Percentiles rank a stretch among this genome's conserved stretches.
Conservation (phyloP, 2,888 invertebrate species). For the Achlya flavicornis region DNA sequence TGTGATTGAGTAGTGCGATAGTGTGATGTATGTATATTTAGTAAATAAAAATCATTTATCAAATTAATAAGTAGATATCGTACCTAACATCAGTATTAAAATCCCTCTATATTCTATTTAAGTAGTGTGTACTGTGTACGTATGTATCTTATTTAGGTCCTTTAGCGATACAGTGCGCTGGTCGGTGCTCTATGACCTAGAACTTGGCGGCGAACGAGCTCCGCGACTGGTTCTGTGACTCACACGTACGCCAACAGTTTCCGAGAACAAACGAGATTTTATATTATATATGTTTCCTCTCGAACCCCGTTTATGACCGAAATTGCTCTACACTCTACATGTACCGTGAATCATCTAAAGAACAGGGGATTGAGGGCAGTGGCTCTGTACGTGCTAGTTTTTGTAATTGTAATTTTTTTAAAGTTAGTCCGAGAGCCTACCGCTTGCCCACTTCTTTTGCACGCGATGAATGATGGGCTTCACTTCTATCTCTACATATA, state of each 20-base stretch:
- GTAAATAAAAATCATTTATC: too few species aligned
- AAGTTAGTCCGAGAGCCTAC: constrained; percentile 1
- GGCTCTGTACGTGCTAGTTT: constrained; percentile 8
- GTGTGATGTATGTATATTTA: too few species aligned
- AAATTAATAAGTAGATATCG: background rate
- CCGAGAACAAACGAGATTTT: constrained; percentile 66
- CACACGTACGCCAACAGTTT: constrained; percentile 47
- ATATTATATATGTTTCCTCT: constrained; percentile 60
- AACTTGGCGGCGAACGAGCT: constrained; percentile 63
- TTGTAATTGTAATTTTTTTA: constrained; percentile 8
- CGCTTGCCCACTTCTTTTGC: constrained; percentile 8
- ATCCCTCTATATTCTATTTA: background rate
- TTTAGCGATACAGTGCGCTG: constrained; percentile 18
- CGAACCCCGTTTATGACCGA: constrained; percentile 41
- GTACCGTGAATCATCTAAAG: constrained; percentile 33
- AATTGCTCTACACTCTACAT: constrained; percentile 24
- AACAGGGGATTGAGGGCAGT: constrained; percentile 1
- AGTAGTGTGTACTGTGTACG: background rate
- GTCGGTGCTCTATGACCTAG: constrained; percentile 73
- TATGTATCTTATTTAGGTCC: background rate
- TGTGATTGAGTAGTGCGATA: too few species aligned
- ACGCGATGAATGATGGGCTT: background rate
- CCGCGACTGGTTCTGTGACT: constrained; percentile 49
- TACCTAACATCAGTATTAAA: background rate
- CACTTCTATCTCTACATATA: constrained; percentile 10